Conservation (phyloP, 2,113 vertebrate species). For the Nerophis ophidion region DNA sequence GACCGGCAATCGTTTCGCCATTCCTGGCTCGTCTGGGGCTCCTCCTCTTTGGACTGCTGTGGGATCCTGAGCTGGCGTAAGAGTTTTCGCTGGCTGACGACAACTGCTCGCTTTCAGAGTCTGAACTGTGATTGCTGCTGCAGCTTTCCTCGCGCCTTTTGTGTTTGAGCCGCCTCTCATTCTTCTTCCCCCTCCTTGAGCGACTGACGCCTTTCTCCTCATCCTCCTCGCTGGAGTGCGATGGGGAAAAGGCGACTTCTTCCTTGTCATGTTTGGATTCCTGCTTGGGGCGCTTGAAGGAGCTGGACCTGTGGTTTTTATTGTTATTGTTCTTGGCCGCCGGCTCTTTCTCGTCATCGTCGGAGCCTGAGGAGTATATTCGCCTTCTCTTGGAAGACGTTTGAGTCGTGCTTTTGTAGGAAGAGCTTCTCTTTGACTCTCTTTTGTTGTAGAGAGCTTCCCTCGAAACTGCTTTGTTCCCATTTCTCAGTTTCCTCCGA, state of each 20-base stretch:
- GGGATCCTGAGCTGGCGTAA: constrained; percentile 62
- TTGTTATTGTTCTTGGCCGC: constrained; percentile 36
- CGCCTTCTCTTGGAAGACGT: constrained; percentile 62
- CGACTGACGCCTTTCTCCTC: constrained; percentile 11
- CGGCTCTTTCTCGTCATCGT: constrained; percentile 40
- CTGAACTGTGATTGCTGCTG: constrained; percentile 49
- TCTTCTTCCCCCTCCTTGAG: constrained; percentile 21
- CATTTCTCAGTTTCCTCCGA: constrained; percentile 27
- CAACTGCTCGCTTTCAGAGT: constrained; percentile 52
- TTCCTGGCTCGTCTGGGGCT: constrained; percentile 19
- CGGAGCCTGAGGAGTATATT: constrained; percentile 66
- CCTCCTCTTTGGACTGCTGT: constrained; percentile 65
- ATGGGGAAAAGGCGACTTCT: constrained; percentile 24
- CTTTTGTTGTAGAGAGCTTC: constrained; percentile 20
- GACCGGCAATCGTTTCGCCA: constrained; percentile 28
- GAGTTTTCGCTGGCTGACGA: constrained; percentile 55
- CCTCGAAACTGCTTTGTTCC: constrained; percentile 19
- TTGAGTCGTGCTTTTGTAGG: constrained; percentile 25
- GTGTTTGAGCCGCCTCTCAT: constrained; percentile 23
- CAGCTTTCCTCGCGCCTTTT: constrained; percentile 47
- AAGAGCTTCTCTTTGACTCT: constrained; percentile 21
- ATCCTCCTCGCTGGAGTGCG: constrained; percentile 35
- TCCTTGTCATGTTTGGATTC: constrained; percentile 34
- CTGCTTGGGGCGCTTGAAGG: constrained; percentile 35
- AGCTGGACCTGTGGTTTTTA: constrained; percentile 26